These are phyloP conservation scores for Hippasteria phrygiana DNA, from an alignment of 53 echinoderm and acorn worm genomes.

Conservation along the genomic window DNA sequence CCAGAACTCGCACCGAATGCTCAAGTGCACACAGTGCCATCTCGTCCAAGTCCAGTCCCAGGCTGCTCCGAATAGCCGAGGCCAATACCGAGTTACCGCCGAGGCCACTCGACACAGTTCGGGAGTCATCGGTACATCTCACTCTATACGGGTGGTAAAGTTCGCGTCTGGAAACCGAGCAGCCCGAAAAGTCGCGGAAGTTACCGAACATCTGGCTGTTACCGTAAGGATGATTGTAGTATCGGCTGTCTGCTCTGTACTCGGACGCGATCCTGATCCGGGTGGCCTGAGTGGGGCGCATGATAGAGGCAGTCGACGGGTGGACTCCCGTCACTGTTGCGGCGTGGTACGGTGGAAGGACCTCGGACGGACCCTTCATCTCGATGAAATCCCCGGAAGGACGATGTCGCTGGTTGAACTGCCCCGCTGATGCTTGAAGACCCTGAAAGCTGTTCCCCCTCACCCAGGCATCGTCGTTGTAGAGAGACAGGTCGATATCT, in stretches of 20 bases:
- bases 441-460: background rate
- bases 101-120: conserved; percentile 10
- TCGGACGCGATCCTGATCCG: conserved; percentile 27
- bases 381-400: background rate
- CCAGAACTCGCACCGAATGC: conserved; percentile 69
- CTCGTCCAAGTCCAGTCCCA: conserved; percentile 52
- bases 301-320: background rate
- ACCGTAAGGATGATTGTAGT: conserved; percentile 36
- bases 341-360: background rate
- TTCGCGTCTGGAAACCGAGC: background rate
- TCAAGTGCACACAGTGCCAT: conserved; percentile 68
- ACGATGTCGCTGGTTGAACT: background rate
- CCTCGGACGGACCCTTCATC: background rate
- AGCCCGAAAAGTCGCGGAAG: background rate
- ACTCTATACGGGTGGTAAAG: background rate
- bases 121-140: conserved; percentile 10
- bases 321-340: background rate
- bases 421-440: background rate
- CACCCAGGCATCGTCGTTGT: background rate
- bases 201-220: background rate
- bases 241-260: background rate
- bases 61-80: conserved; percentile 45
- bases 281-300: background rate
- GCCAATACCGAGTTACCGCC: background rate
- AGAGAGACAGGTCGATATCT: conserved; percentile 61